Conservation (phyloP, 2,797 vertebrate genomes). For the Bryconaethiops microstoma region DNA sequence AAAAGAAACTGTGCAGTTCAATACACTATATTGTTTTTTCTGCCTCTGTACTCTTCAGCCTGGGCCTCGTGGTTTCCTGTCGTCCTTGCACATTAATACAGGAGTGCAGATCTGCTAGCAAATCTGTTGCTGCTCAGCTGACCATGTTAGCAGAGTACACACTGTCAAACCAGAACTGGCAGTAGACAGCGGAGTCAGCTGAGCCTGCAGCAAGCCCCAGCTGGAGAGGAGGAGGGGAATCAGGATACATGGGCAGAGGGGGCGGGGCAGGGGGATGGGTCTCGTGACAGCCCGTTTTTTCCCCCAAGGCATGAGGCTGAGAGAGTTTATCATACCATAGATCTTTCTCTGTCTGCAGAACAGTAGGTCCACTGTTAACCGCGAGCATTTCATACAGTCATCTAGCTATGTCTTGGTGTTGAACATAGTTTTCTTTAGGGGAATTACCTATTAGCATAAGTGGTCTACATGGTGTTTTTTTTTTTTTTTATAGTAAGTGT, state of each 20-base stretch:
- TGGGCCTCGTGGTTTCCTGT: neutral
- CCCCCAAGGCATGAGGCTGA: neutral
- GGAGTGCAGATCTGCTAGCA: conserved; percentile 27
- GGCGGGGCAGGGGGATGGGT: conserved; percentile 14
- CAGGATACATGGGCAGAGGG: neutral
- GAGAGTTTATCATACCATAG: conserved; percentile 48
- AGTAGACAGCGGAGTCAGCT: conserved; percentile 57
- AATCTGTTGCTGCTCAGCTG: conserved; percentile 39
- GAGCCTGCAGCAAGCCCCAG: conserved; percentile 27
- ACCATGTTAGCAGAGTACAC: conserved; percentile 51
- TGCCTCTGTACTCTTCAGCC: neutral
- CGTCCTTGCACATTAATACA: neutral
- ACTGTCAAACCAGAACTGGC: conserved; percentile 55
- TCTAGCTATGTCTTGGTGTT: conserved; percentile 4
- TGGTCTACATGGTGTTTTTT: neutral
- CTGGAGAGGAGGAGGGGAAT: neutral
- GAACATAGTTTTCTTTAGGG: neutral
- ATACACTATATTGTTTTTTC: neutral
- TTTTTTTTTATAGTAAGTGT: conserved; percentile 25
- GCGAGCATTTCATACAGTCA: conserved; percentile 12
- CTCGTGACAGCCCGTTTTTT: neutral
- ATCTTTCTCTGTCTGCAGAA: conserved; percentile 28
- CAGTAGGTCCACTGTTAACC: conserved; percentile 21
- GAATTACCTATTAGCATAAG: conserved; percentile 23
- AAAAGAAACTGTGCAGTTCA: neutral